Percentiles rank a stretch among this genome's conserved stretches.
Conservation (phyloP, 2,797 vertebrate genomes). For the Dryobates pubescens region DNA sequence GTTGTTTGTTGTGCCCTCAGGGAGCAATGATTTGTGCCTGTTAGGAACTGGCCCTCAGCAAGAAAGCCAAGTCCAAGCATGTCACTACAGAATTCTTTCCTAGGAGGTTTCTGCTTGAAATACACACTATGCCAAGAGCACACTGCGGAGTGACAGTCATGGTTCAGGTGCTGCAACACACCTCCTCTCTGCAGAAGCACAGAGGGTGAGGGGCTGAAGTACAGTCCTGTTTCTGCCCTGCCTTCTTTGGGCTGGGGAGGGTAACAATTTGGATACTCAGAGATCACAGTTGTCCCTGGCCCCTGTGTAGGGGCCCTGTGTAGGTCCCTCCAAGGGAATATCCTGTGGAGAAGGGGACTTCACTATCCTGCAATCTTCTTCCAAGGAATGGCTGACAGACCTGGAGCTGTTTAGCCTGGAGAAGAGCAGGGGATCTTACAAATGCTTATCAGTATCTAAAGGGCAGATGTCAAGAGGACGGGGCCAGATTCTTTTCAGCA, state of each 20-base stretch:
- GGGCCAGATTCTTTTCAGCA: too few relatives aligned
- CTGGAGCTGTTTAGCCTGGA: too few relatives aligned
- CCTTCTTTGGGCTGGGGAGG: not conserved
- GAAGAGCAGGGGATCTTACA: too few relatives aligned
- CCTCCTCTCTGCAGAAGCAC: not conserved
- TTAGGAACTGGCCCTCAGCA: not conserved
- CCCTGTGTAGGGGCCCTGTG: not conserved
- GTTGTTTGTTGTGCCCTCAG: not conserved
- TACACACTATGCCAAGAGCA: not conserved
- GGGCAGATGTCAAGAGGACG: too few relatives aligned
- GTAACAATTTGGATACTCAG: not conserved
- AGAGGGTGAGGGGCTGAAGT: not conserved
- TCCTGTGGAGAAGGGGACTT: not conserved
- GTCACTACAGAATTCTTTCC: not conserved
- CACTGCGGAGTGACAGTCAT: not conserved
- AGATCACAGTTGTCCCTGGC: not conserved
- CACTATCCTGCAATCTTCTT: not conserved
- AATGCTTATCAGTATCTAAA: too few relatives aligned
- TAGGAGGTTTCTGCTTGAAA: not conserved
- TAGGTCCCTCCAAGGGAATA: not conserved
- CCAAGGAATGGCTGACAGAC: too few relatives aligned
- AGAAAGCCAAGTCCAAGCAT: not conserved
- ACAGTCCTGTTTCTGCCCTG: not conserved
- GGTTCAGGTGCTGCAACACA: not conserved
- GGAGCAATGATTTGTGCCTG: rapidly evolving